A percentile compares a stretch with the other conserved stretches of the same genome.
Evolutionary conservation across 1,140 invertebrate genomes (phyloP).

Genomic region (Drosophila subobscura): DNA sequence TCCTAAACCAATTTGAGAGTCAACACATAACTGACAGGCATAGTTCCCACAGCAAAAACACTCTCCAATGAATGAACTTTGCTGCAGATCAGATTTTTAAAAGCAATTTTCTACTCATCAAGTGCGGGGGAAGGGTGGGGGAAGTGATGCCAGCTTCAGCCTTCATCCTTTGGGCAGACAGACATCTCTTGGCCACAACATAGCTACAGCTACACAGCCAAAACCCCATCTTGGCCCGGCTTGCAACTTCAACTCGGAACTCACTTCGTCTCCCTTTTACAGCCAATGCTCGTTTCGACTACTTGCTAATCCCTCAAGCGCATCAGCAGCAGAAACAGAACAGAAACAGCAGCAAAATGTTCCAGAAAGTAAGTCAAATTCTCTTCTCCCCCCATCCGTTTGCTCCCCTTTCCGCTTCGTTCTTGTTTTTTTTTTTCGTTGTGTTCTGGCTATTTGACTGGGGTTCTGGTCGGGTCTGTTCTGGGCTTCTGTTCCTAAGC

Average conservation of each 20-base stretch:
- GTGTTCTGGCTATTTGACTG: neutral
- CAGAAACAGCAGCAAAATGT: constrained; percentile 47
- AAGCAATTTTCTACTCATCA: constrained; percentile 59
- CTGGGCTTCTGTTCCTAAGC: constrained; percentile 50
- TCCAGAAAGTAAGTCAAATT: constrained; percentile 65
- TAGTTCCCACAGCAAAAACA: constrained; percentile 15
- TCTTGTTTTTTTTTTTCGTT: constrained; percentile 29
- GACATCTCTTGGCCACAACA: neutral
- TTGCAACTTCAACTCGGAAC: too few relatives aligned
- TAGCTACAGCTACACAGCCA: neutral
- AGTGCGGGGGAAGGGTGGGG: neutral
- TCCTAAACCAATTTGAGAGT: constrained; percentile 12
- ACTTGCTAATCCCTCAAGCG: constrained; percentile 69
- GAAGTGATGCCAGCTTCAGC: neutral
- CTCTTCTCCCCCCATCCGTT: neutral
- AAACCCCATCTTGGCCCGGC: constrained; percentile 8
- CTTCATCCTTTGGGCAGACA: constrained; percentile 1
- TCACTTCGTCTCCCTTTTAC: too few relatives aligned
- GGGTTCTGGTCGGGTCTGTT: neutral
- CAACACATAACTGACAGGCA: constrained; percentile 27
- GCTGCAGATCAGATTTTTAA: constrained; percentile 45
- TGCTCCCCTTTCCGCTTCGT: neutral
- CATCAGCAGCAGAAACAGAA: constrained; percentile 41
- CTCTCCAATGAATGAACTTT: constrained; percentile 27
- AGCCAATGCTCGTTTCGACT: constrained; percentile 19